phyloP scores from a whole-genome alignment of 2,888 invertebrate species.

The Diarsia brunnea region DNA sequence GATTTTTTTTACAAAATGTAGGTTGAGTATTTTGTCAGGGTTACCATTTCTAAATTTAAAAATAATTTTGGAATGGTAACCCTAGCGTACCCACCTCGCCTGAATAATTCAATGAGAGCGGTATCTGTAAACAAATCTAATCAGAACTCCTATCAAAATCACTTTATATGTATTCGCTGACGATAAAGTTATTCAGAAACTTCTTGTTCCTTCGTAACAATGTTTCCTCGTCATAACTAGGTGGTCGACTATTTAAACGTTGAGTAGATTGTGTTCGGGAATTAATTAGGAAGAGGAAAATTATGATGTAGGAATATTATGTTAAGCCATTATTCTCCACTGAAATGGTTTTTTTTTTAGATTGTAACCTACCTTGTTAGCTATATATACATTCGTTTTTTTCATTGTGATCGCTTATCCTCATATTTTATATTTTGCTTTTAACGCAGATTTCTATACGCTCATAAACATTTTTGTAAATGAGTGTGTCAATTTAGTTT shows the following conservation, averaged over 20 bases:
- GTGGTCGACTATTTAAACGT: constrained; percentile 28
- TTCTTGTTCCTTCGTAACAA: constrained; percentile 52
- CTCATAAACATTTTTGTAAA: too few species aligned
- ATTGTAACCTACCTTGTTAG: too few species aligned
- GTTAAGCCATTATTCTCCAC: neutral
- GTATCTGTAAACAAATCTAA: constrained; percentile 80
- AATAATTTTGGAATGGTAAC: neutral
- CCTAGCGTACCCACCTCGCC: constrained; percentile 61
- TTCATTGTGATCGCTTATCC: too few species aligned
- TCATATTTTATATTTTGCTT: too few species aligned
- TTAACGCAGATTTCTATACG: too few species aligned
- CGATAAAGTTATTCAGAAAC: constrained; percentile 59
- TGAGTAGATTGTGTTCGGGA: constrained; percentile 25
- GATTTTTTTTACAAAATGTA: neutral
- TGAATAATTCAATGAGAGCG: constrained; percentile 83
- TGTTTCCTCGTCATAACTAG: constrained; percentile 44
- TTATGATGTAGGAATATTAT: constrained; percentile 4
- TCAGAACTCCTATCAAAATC: constrained; percentile 78
- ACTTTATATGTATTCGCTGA: constrained; percentile 70
- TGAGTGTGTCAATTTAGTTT: too few species aligned
- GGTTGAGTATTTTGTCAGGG: neutral
- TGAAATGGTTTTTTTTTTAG: too few species aligned
- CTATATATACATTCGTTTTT: too few species aligned
- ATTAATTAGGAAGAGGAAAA: constrained; percentile 20
- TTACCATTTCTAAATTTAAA: neutral